Evolutionary conservation across 2,888 invertebrate genomes (phyloP).

Genomic region (Catocala sponsa): DNA sequence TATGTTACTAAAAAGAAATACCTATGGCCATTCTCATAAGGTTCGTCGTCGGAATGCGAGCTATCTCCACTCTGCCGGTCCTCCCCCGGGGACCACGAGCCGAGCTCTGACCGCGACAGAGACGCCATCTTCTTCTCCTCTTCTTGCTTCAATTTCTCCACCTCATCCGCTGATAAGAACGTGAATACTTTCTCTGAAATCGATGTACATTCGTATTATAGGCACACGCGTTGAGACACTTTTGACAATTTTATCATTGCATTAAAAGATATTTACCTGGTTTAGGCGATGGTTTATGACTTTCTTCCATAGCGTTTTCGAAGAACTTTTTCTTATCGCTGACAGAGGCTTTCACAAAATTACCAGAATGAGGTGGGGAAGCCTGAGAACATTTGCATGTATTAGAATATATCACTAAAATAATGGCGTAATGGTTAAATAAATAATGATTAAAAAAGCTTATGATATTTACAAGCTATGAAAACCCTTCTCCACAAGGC

Average conservation of each 20-base stretch:
- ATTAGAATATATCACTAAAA: conserved; percentile 29
- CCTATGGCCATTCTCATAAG: conserved; percentile 83
- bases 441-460: conserved; percentile 78
- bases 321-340: conserved; percentile 98
- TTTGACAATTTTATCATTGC: no score
- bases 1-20: conserved; percentile 33
- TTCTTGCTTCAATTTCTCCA: conserved; percentile 97
- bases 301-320: conserved; percentile 98
- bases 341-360: conserved; percentile 94
- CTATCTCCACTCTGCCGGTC: conserved; percentile 87
- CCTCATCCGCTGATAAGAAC: conserved; percentile 97
- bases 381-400: conserved; percentile 71
- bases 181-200: conserved; percentile 95
- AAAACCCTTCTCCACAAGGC: conserved; percentile 75
- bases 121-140: conserved; percentile 96
- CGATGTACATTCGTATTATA: not conserved
- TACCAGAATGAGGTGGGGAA: conserved; percentile 91
- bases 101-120: conserved; percentile 89
- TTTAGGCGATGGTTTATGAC: conserved; percentile 94
- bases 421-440: conserved; percentile 27
- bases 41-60: conserved; percentile 81
- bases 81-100: conserved; percentile 83
- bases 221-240: no score
- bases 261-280: conserved; percentile 87
- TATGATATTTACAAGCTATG: conserved; percentile 82